Conservation (phyloP, 2,797 vertebrate species). For the Gila robusta region DNA sequence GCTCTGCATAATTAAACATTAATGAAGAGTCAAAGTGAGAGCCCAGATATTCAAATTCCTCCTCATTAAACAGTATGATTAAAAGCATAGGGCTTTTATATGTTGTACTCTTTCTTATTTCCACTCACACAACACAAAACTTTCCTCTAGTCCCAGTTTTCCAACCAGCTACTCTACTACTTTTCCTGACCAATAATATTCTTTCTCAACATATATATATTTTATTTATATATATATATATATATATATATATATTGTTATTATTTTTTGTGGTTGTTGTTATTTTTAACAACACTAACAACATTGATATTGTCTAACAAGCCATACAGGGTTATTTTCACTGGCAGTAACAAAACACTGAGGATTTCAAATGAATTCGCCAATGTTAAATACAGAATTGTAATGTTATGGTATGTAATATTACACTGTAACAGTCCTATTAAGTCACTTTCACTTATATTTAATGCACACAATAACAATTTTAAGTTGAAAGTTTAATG, state of each 20-base stretch:
- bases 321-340: neutral
- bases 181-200: slow-evolving; percentile 9
- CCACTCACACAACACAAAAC: slow-evolving; percentile 57
- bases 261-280: neutral
- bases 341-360: neutral
- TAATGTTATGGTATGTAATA: neutral
- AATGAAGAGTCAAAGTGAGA: slow-evolving; percentile 70
- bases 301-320: neutral
- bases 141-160: slow-evolving; percentile 56
- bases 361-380: neutral
- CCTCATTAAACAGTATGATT: slow-evolving; percentile 64
- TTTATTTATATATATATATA: too few species aligned
- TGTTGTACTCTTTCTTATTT: slow-evolving; percentile 69
- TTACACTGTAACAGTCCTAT: neutral
- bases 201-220: neutral
- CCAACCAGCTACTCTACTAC: neutral
- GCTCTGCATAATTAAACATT: slow-evolving; percentile 75
- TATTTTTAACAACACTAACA: neutral
- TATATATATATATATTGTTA: neutral
- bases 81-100: slow-evolving; percentile 63
- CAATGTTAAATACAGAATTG: neutral
- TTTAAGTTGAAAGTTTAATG: neutral
- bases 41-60: slow-evolving; percentile 68
- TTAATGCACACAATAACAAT: neutral
- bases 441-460: neutral